phyloP scores from a whole-genome alignment of 2,113 vertebrate species.

The Callospermophilus lateralis region DNA sequence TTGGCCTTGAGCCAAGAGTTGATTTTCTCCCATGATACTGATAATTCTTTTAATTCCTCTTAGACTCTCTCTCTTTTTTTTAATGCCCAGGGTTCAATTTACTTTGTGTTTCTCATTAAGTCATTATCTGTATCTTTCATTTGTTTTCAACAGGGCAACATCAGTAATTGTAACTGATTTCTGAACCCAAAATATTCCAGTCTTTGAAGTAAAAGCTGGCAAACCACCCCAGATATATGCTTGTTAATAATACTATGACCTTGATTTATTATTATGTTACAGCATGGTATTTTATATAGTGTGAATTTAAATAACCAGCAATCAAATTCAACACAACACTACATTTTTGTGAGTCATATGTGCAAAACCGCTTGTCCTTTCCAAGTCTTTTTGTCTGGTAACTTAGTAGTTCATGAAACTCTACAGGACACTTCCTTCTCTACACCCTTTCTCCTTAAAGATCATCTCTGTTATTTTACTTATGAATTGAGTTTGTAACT shows the following conservation, averaged over 20 bases:
- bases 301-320: background rate
- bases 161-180: background rate
- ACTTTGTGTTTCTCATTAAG: background rate
- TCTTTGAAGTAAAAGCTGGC: background rate
- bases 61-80: background rate
- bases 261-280: background rate
- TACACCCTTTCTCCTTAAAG: background rate
- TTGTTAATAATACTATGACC: background rate
- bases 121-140: background rate
- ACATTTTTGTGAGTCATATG: background rate
- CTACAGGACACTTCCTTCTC: background rate
- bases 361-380: background rate
- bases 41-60: background rate
- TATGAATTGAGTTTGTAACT: background rate
- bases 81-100: background rate
- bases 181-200: background rate
- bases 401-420: background rate
- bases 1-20: background rate
- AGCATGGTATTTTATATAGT: background rate
- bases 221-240: background rate
- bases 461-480: background rate
- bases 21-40: background rate
- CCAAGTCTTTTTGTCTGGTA: background rate
- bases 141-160: background rate
- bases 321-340: background rate